A percentile compares a stretch with the other conserved stretches of the same genome.
Conservation (phyloP, 2,888 invertebrate genomes). For the Andricus curvator region DNA sequence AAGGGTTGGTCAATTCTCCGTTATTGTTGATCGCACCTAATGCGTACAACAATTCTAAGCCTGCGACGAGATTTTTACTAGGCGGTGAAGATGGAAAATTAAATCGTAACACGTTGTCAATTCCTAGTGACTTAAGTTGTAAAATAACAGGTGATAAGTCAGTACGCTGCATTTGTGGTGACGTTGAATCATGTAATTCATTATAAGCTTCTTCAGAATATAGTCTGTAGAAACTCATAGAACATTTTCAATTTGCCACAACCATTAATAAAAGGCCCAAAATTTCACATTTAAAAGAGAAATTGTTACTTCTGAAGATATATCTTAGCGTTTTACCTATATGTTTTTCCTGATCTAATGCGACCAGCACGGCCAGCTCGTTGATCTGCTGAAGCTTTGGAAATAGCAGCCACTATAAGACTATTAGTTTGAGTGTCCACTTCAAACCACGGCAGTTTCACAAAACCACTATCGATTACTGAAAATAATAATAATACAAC, state of each 20-base stretch:
- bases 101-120: constrained; percentile 94
- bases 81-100: constrained; percentile 96
- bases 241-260: not conserved
- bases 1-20: constrained; percentile 87
- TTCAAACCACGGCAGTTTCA: constrained; percentile 95
- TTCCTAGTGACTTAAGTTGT: constrained; percentile 95
- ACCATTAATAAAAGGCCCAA: not conserved
- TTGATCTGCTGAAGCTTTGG: constrained; percentile 94
- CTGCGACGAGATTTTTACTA: constrained; percentile 90
- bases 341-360: constrained; percentile 90
- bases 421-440: constrained; percentile 90
- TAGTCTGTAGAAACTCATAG: constrained; percentile 79
- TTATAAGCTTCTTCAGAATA: constrained; percentile 89
- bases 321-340: constrained; percentile 81
- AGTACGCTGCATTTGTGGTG: constrained; percentile 95
- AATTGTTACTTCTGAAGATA: not conserved
- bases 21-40: constrained; percentile 88
- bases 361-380: constrained; percentile 96
- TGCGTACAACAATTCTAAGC: constrained; percentile 93
- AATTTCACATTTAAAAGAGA: not conserved
- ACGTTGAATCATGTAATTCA: constrained; percentile 85
- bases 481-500: constrained; percentile 60
- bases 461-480: constrained; percentile 98
- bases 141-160: constrained; percentile 92
- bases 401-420: constrained; percentile 89